Evolutionary conservation across 1,140 invertebrate genomes (phyloP).

Genomic region (Phthorimaea operculella): DNA sequence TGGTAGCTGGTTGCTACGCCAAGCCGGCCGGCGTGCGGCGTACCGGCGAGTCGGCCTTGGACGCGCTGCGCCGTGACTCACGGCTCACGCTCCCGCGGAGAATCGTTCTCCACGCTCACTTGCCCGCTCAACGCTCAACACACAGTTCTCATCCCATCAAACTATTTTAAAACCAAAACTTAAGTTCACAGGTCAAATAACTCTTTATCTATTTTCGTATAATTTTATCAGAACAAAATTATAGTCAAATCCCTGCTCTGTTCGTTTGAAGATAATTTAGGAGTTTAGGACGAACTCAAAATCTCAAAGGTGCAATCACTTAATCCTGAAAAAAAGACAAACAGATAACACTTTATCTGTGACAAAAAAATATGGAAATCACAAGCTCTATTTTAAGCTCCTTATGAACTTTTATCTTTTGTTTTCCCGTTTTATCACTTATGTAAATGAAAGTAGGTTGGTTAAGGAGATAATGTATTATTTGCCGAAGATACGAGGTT

Average conservation of each 20-base stretch:
- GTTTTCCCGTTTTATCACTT: not conserved
- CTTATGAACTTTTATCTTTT: slow-evolving; percentile 1
- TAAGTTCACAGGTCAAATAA: not conserved
- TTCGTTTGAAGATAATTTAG: not conserved
- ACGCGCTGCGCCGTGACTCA: slow-evolving; percentile 24
- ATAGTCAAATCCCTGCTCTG: not conserved
- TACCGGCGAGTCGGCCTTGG: slow-evolving; percentile 52
- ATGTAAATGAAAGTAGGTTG: not conserved
- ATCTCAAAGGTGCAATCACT: not conserved
- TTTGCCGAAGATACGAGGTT: slow-evolving; percentile 1
- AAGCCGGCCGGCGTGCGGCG: slow-evolving; percentile 59
- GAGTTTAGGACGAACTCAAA: not conserved
- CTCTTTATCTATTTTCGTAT: not conserved
- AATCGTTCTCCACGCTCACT: not conserved
- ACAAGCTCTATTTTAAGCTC: not conserved
- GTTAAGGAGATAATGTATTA: not conserved
- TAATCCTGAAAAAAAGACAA: no score
- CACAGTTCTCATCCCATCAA: not conserved
- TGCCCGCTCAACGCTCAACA: not conserved
- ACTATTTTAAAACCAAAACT: not conserved
- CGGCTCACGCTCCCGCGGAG: slow-evolving; percentile 11
- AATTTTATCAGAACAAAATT: not conserved
- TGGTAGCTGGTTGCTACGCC: slow-evolving; percentile 33
- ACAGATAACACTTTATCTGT: no score
- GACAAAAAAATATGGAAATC: not conserved